phyloP scores from a whole-genome alignment of 1,140 invertebrate genomes.

The Schlechtendalia chinensis region DNA sequence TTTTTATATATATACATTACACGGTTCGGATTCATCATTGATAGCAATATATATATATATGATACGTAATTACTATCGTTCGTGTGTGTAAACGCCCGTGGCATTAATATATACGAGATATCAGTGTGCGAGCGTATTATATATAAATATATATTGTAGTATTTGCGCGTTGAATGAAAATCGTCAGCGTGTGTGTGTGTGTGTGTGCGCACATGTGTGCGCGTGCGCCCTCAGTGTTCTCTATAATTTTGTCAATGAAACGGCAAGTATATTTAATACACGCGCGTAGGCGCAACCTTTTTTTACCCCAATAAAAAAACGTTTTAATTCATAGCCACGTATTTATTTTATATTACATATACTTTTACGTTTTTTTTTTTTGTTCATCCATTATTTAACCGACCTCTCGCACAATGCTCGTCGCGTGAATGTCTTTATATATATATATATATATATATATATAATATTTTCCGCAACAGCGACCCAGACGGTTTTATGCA shows the following conservation, averaged over 20 bases:
- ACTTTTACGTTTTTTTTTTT: not conserved
- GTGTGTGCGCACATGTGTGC: not conserved
- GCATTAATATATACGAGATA: not conserved
- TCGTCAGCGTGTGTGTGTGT: not conserved
- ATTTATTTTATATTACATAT: not conserved
- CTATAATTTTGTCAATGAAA: conserved; percentile 50
- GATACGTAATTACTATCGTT: not conserved
- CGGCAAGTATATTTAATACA: not conserved
- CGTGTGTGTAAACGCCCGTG: conserved; percentile 5
- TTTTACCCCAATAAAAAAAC: conserved; percentile 40
- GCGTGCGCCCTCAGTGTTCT: not conserved
- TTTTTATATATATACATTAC: conserved; percentile 20
- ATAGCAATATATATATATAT: not conserved
- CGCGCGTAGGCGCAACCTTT: not conserved
- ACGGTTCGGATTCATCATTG: not conserved
- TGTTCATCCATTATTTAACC: conserved; percentile 20
- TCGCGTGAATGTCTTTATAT: too few relatives aligned
- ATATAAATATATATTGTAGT: not conserved
- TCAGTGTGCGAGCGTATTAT: not conserved
- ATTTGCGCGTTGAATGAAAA: conserved; percentile 19
- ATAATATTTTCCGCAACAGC: too few relatives aligned
- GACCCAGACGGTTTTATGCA: not conserved
- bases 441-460: too few relatives aligned
- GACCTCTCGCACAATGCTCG: conserved; percentile 1
- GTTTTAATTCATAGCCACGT: conserved; percentile 37